Evolutionary conservation across 2,113 vertebrate genomes (phyloP), one percentile per base, ranked within the genome.

Genomic region (Oncorhynchus tshawytscha): DNA sequence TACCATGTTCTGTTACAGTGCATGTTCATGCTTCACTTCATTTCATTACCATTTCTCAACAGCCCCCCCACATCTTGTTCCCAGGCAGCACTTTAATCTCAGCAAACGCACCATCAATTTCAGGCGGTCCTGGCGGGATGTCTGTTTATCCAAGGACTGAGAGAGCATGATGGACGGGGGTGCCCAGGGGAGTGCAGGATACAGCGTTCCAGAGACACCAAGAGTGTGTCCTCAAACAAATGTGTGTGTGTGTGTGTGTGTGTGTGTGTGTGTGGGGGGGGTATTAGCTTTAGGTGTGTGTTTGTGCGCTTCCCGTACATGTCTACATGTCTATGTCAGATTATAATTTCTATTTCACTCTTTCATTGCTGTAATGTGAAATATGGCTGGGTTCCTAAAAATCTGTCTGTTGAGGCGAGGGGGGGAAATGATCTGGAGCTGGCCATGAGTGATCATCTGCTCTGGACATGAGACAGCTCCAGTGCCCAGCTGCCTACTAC

Each of bases 21-120:
- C 39, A 45, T 15, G 51, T 54, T 54, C 51, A 54, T 5, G 16
- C 51, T 54, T 54, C 51, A 5, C 16, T 54, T 54, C 18, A 54
- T 54, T 54, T 54, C 51, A 54, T 54, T 54, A 54, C 51, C 51
- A 54, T 54, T 54, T 54, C 18, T 54, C 16, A 54, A 54, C 5
- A 54, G 51, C 51, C 51, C 18, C 51, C 51, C 15, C 51, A 54
- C 1, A 4, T 18, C 51, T 12, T 64, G 51, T 54, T 54, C 75
- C 74, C 69, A 71, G 24, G 67, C 64, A 64, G 59, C 59, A 18
- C 75, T 77, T 73, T 81, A 81, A 81, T 81, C 79, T 65, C 65
- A 15, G 60, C 75, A 72, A 62, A 39, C 16, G 27, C 71, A 51
- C 66, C 70, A 81, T 77, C 79, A 77, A 73, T 77, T 71, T 34